Evolutionary conservation across 2,113 vertebrate genomes (phyloP).

Genomic region (Athene noctua): DNA sequence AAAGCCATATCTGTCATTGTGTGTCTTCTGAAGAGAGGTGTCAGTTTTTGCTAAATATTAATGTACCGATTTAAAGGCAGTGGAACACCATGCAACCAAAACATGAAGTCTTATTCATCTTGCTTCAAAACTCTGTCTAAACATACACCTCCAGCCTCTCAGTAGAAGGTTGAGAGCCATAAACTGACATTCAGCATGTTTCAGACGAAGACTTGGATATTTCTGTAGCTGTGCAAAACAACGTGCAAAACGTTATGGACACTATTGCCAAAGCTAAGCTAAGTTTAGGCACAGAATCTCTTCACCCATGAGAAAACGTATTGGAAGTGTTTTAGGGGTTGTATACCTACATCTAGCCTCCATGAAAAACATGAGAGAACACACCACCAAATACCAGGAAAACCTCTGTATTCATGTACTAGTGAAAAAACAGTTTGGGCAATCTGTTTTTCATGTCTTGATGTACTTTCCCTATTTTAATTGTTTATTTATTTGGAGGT

Average conservation of each 20-base stretch:
- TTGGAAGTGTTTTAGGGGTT: background rate
- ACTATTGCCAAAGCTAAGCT: background rate
- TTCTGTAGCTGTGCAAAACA: background rate
- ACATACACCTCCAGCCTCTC: constrained; percentile 15
- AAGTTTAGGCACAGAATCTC: background rate
- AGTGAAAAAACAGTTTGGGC: background rate
- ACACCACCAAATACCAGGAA: background rate
- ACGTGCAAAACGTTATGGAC: background rate
- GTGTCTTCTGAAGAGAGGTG: background rate
- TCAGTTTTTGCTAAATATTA: background rate
- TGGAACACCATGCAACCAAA: background rate
- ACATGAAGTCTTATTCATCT: background rate
- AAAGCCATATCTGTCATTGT: background rate
- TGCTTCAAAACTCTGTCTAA: constrained; percentile 14
- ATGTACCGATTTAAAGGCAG: background rate
- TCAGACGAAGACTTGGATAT: background rate
- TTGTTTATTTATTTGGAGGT: background rate
- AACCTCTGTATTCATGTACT: background rate
- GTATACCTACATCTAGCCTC: background rate
- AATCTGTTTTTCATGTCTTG: background rate
- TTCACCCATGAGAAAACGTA: background rate
- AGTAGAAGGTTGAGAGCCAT: background rate
- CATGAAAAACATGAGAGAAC: background rate
- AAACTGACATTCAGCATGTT: background rate
- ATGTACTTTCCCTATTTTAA: background rate